Evolutionary conservation across 2,888 invertebrate species (phyloP).

Genomic region (Lepas anatifera): DNA sequence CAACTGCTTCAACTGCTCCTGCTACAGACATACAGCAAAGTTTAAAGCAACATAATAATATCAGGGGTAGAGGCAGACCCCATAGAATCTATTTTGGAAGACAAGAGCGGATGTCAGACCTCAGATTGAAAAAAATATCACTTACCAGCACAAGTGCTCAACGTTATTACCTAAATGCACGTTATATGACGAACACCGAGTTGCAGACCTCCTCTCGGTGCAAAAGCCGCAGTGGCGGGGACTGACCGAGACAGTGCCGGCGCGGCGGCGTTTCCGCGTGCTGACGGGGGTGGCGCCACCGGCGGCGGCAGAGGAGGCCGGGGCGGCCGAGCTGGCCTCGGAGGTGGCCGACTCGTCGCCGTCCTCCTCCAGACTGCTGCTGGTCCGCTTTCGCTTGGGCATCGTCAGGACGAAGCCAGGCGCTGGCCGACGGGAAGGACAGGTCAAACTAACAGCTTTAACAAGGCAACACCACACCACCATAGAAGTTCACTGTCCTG

Average conservation of each 20-base stretch:
- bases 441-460: too few relatives aligned
- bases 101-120: not conserved
- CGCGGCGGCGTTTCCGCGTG: not conserved
- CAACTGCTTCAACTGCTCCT: conserved; percentile 57
- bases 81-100: not conserved
- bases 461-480: too few relatives aligned
- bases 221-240: too few relatives aligned
- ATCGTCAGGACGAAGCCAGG: too few relatives aligned
- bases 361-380: not conserved
- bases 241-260: not conserved
- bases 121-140: not conserved
- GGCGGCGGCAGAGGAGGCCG: not conserved
- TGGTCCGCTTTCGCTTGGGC: conserved; percentile 6
- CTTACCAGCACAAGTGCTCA: not conserved
- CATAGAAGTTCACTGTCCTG: too few relatives aligned
- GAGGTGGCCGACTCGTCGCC: conserved; percentile 2
- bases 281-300: not conserved
- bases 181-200: not conserved
- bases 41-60: not conserved
- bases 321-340: not conserved
- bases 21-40: conserved; percentile 26
- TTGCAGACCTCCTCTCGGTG: not conserved
- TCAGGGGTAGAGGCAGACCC: not conserved
- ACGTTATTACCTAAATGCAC: too few relatives aligned
- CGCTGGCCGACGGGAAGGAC: too few relatives aligned